A percentile compares a stretch with the other conserved stretches of the same genome.
phyloP scores from a whole-genome alignment of 2,113 vertebrate genomes.

The Oreochromis aureus region DNA sequence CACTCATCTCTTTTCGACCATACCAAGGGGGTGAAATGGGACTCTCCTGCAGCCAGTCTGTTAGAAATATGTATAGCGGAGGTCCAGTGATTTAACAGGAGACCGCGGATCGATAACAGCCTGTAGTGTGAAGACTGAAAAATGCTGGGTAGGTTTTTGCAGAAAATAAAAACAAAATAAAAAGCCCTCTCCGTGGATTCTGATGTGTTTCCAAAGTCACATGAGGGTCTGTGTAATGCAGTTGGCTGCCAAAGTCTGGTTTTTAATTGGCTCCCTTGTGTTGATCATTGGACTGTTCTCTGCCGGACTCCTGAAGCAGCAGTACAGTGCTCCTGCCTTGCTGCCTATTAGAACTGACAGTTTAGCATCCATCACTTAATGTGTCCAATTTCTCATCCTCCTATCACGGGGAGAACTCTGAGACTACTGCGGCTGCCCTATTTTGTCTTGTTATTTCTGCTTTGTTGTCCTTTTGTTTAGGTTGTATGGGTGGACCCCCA shows the following conservation, averaged over 20 bases:
- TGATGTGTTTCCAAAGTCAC: constrained; percentile 62
- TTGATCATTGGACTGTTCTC: constrained; percentile 66
- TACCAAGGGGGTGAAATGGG: constrained; percentile 41
- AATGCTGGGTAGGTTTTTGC: constrained; percentile 32
- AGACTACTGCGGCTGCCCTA: background rate
- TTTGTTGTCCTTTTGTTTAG: constrained; percentile 35
- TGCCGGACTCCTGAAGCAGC: constrained; percentile 51
- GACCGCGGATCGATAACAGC: constrained; percentile 55
- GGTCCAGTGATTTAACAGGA: constrained; percentile 51
- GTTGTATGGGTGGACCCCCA: background rate
- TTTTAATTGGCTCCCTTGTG: constrained; percentile 75
- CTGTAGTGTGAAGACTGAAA: constrained; percentile 29
- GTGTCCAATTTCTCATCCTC: constrained; percentile 44
- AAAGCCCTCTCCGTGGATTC: constrained; percentile 42
- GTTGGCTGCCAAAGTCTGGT: constrained; percentile 63
- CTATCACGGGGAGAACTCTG: background rate
- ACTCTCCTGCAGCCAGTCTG: constrained; percentile 36
- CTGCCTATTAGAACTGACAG: constrained; percentile 69
- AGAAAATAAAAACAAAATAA: constrained; percentile 44
- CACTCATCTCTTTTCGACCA: constrained; percentile 34
- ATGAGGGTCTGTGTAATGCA: constrained; percentile 49
- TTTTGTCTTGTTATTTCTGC: constrained; percentile 15
- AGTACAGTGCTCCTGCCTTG: constrained; percentile 14
- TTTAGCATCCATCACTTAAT: constrained; percentile 64
- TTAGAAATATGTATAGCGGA: constrained; percentile 53